phyloP scores from a whole-genome alignment of 2,888 invertebrate genomes.

The Torymus auratus region DNA sequence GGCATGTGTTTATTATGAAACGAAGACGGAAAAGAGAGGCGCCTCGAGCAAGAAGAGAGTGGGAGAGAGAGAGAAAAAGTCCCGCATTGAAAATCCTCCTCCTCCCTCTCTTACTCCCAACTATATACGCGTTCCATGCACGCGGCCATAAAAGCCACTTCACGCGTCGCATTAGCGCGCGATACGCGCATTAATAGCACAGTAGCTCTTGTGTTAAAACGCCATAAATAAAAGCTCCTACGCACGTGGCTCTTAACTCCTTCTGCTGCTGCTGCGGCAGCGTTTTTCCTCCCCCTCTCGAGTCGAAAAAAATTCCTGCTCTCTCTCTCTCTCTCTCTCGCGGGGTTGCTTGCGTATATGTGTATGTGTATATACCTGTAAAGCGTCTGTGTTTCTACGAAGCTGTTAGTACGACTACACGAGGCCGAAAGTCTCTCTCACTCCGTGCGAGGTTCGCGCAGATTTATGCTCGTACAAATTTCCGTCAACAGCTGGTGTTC shows the following conservation, averaged over 20 bases:
- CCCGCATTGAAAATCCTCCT: slow-evolving; percentile 43
- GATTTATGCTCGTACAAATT: slow-evolving; percentile 58
- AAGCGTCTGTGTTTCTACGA: slow-evolving; percentile 35
- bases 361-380: slow-evolving; percentile 27
- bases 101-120: slow-evolving; percentile 9
- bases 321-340: no score
- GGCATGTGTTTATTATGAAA: slow-evolving; percentile 41
- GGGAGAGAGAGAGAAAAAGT: slow-evolving; percentile 31
- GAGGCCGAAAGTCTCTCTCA: slow-evolving; percentile 34
- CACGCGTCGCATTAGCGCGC: slow-evolving; percentile 52
- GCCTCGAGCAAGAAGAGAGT: slow-evolving; percentile 25
- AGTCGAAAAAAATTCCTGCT: no score
- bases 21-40: slow-evolving; percentile 29
- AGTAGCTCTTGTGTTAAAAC: slow-evolving; percentile 50
- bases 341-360: no score
- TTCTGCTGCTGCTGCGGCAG: not conserved
- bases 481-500: slow-evolving; percentile 57
- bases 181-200: slow-evolving; percentile 53
- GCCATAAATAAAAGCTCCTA: slow-evolving; percentile 55
- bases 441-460: slow-evolving; percentile 17
- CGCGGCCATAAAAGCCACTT: slow-evolving; percentile 54
- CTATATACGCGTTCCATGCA: not conserved
- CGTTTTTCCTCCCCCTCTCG: not conserved
- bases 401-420: slow-evolving; percentile 21
- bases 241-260: slow-evolving; percentile 27